Conservation (phyloP, 1,140 invertebrate genomes). For the Zaprionus gabonicus region DNA sequence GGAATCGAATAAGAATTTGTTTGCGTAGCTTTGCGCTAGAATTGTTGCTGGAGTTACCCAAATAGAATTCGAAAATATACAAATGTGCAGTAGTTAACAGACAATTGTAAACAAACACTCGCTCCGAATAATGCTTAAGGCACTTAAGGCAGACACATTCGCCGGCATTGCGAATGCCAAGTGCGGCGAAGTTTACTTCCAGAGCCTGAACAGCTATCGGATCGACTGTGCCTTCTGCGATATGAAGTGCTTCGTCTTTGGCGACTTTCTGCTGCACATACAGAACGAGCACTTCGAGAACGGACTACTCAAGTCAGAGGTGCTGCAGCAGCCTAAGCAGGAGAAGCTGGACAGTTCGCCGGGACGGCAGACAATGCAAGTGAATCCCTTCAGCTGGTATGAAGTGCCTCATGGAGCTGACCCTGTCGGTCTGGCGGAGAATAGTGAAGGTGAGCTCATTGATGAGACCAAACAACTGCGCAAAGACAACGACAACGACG, state of each 20-base stretch:
- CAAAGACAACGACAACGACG: background rate
- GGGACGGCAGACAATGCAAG: slow-evolving; percentile 10
- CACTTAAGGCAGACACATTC: slow-evolving; percentile 64
- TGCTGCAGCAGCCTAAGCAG: slow-evolving; percentile 41
- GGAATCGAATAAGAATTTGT: slow-evolving; percentile 35
- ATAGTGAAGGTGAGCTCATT: slow-evolving; percentile 36
- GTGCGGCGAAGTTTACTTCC: slow-evolving; percentile 78
- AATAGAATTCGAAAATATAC: slow-evolving; percentile 15
- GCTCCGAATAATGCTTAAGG: slow-evolving; percentile 55
- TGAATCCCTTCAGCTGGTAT: slow-evolving; percentile 65
- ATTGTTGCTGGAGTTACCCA: background rate
- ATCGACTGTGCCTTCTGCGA: slow-evolving; percentile 74
- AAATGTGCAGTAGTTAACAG: slow-evolving; percentile 50
- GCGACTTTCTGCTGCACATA: slow-evolving; percentile 72
- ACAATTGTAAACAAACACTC: slow-evolving; percentile 14
- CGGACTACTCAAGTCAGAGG: slow-evolving; percentile 65
- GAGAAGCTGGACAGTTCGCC: slow-evolving; percentile 20
- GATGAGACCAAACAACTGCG: background rate
- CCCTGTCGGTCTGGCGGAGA: slow-evolving; percentile 23
- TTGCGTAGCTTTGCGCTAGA: slow-evolving; percentile 39
- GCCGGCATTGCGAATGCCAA: slow-evolving; percentile 71
- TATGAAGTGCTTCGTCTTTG: slow-evolving; percentile 73
- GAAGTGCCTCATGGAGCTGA: slow-evolving; percentile 32
- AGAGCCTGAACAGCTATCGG: slow-evolving; percentile 67
- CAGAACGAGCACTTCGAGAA: slow-evolving; percentile 69